Percentiles rank a stretch among this genome's conserved stretches.
phyloP scores from a whole-genome alignment of 2,888 invertebrate species.

The Eumacrocentrus americanus region DNA sequence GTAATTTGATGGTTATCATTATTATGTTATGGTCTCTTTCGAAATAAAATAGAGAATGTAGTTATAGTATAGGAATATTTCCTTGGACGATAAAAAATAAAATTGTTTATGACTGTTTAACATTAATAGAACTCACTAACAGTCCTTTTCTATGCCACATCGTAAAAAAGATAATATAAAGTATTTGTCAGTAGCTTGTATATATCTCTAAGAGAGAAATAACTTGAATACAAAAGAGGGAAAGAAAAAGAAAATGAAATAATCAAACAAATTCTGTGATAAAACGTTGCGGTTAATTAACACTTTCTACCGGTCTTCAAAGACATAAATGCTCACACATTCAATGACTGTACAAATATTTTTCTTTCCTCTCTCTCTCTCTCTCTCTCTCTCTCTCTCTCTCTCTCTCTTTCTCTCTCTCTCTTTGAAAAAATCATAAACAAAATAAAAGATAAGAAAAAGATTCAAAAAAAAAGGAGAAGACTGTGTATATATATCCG shows the following conservation, averaged over 20 bases:
- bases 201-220: not conserved
- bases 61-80: not conserved
- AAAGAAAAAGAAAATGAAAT: not conserved
- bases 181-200: too few species aligned
- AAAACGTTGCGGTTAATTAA: slow-evolving; percentile 36
- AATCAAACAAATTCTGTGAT: not conserved
- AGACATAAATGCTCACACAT: not conserved
- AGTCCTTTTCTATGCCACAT: not conserved
- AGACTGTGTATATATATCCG: too few species aligned
- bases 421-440: not conserved
- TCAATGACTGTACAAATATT: not conserved
- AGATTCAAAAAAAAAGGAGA: not conserved
- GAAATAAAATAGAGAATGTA: not conserved
- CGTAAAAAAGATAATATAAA: too few species aligned
- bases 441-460: not conserved
- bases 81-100: not conserved
- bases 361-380: not conserved
- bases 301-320: slow-evolving; percentile 29
- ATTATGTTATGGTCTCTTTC: too few species aligned
- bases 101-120: not conserved
- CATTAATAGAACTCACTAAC: not conserved
- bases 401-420: too few species aligned
- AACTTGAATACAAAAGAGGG: not conserved
- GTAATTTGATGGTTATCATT: too few species aligned
- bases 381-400: too few species aligned